Percentiles rank a stretch among this genome's conserved stretches.
Evolutionary conservation across 2,113 vertebrate species (phyloP).

Genomic region (Brachyistius frenatus): DNA sequence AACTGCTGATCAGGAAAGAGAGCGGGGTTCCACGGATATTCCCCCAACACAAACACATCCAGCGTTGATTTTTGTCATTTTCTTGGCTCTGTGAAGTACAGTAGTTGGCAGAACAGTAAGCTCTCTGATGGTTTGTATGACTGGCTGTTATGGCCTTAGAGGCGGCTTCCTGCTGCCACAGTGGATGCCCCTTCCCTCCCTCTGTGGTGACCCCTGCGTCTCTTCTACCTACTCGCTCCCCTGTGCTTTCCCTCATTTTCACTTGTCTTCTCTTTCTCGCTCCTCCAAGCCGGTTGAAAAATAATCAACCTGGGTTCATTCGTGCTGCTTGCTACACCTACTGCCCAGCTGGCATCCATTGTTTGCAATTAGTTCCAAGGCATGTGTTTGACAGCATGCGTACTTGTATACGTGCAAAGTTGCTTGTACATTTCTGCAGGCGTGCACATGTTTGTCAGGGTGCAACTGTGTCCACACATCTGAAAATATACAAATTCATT

Average conservation of each 20-base stretch:
- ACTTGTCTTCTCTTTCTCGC: conserved; percentile 16
- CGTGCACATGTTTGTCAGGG: conserved; percentile 21
- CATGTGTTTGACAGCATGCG: conserved; percentile 65
- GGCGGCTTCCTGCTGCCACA: conserved; percentile 59
- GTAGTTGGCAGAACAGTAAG: conserved; percentile 73
- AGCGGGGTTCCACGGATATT: conserved; percentile 73
- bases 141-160: conserved; percentile 63
- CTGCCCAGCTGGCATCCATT: conserved; percentile 82
- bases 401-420: conserved; percentile 58
- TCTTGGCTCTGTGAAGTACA: conserved; percentile 74
- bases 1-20: conserved; percentile 77
- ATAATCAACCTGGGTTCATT: conserved; percentile 71
- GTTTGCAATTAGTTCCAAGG: conserved; percentile 78
- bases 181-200: conserved; percentile 37
- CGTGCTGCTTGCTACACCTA: conserved; percentile 69
- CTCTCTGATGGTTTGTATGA: conserved; percentile 70
- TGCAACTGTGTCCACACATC: conserved; percentile 42
- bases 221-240: conserved; percentile 28
- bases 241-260: conserved; percentile 18
- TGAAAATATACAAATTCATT: conserved; percentile 35
- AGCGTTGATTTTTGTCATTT: conserved; percentile 80
- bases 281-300: conserved; percentile 69
- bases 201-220: conserved; percentile 35
- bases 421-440: conserved; percentile 32
- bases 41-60: conserved; percentile 76